Evolutionary conservation across 2,113 vertebrate species (phyloP).

Genomic region (Callorhinus ursinus): DNA sequence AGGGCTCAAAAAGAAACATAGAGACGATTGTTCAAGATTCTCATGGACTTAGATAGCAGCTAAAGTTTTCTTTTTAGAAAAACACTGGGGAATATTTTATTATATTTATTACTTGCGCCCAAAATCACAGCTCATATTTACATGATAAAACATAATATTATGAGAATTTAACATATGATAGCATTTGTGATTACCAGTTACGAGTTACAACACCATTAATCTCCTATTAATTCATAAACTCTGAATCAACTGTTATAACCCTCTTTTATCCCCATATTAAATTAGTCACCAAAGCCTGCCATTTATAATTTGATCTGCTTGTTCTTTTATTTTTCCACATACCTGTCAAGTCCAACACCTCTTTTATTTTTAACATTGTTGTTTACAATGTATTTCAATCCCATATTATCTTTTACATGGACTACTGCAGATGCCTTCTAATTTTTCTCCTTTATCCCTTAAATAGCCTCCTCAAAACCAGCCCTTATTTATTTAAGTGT

Average conservation of each 20-base stretch:
- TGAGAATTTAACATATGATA: neutral
- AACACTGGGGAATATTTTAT: neutral
- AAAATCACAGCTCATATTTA: neutral
- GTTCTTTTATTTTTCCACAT: neutral
- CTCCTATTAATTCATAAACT: neutral
- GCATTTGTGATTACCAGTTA: neutral
- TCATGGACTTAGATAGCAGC: neutral
- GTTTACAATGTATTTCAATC: neutral
- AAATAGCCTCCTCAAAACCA: neutral
- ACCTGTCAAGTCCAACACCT: neutral
- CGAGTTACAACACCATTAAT: neutral
- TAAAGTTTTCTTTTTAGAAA: neutral
- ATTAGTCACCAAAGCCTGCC: neutral
- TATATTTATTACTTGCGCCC: neutral
- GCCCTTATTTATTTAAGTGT: neutral
- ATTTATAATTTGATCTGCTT: neutral
- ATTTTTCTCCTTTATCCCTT: neutral
- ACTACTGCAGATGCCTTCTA: neutral
- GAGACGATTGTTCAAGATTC: neutral
- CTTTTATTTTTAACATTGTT: neutral
- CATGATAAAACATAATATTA: neutral
- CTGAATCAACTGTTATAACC: neutral
- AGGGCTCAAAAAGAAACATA: neutral
- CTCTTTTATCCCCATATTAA: neutral
- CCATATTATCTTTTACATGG: neutral